Percentiles rank a stretch among this genome's conserved stretches.
Conservation (phyloP, 2,888 invertebrate genomes). For the Calephelis perditalis region DNA sequence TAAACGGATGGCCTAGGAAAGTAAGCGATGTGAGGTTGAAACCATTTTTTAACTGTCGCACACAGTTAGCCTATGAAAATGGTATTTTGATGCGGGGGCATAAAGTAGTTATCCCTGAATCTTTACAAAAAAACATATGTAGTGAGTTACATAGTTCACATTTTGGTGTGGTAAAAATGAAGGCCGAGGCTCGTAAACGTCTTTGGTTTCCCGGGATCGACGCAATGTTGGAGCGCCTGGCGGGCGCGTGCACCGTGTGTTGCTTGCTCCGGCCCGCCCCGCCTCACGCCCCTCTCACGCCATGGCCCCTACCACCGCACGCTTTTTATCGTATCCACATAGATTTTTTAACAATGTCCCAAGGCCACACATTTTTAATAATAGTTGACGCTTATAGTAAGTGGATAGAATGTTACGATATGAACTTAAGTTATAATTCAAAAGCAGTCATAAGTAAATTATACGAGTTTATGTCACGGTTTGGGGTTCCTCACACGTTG, state of each 20-base stretch:
- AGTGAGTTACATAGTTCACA: conserved; percentile 20
- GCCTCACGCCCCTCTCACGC: conserved; percentile 26
- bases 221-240: conserved; percentile 22
- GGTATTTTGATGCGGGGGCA: conserved; percentile 27
- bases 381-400: conserved; percentile 28
- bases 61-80: conserved; percentile 23
- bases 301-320: conserved; percentile 22
- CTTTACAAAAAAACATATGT: conserved; percentile 7
- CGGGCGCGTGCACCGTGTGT: conserved; percentile 25
- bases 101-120: conserved; percentile 25
- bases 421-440: neutral
- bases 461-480: conserved; percentile 22
- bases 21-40: conserved; percentile 18
- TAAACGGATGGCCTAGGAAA: conserved; percentile 27
- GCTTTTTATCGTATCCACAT: conserved; percentile 28
- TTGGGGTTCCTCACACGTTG: conserved; percentile 19
- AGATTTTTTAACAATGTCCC: conserved; percentile 28
- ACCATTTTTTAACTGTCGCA: conserved; percentile 24
- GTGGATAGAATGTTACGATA: conserved; percentile 28
- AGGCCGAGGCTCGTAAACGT: conserved; percentile 28
- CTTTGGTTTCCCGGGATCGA: conserved; percentile 33
- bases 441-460: conserved; percentile 19
- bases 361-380: conserved; percentile 24
- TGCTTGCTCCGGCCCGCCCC: conserved; percentile 20
- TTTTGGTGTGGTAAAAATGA: conserved; percentile 26